phyloP scores from a whole-genome alignment of 2,113 vertebrate genomes.

The Macquaria australasica region DNA sequence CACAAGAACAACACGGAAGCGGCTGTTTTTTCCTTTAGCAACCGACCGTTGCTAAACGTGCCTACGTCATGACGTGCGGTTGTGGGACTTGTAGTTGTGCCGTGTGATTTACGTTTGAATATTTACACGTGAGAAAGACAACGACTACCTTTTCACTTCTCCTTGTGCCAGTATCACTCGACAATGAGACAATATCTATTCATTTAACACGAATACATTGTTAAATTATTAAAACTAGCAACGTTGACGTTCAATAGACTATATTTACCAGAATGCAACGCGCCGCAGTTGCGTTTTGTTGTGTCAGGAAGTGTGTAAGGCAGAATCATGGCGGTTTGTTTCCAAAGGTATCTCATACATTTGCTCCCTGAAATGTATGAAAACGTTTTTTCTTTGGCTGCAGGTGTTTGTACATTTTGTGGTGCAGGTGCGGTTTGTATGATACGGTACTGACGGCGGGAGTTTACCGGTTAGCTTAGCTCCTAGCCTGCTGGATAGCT shows the following conservation, averaged over 20 bases:
- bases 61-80: conserved; percentile 31
- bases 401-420: rapidly evolving
- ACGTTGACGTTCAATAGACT: rapidly evolving
- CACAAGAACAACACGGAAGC: conserved; percentile 88
- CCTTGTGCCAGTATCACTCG: rapidly evolving
- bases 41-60: conserved; percentile 71
- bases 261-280: conserved; percentile 65
- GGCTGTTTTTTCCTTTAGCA: conserved; percentile 75
- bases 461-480: conserved; percentile 11
- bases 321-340: conserved; percentile 17
- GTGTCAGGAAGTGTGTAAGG: conserved; percentile 63
- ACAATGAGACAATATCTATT: rapidly evolving
- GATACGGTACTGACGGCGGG: not conserved
- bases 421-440: not conserved
- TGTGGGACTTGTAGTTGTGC: conserved; percentile 76
- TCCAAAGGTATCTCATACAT: not conserved
- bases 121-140: rapidly evolving
- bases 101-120: rapidly evolving
- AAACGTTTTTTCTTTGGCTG: rapidly evolving
- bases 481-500: not conserved
- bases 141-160: rapidly evolving
- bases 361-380: not conserved
- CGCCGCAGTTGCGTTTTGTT: conserved; percentile 17
- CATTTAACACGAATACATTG: rapidly evolving
- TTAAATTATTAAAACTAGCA: rapidly evolving